Evolutionary conservation across 2,797 vertebrate genomes (phyloP).

Genomic region (Hippopotamyrus pictus): DNA sequence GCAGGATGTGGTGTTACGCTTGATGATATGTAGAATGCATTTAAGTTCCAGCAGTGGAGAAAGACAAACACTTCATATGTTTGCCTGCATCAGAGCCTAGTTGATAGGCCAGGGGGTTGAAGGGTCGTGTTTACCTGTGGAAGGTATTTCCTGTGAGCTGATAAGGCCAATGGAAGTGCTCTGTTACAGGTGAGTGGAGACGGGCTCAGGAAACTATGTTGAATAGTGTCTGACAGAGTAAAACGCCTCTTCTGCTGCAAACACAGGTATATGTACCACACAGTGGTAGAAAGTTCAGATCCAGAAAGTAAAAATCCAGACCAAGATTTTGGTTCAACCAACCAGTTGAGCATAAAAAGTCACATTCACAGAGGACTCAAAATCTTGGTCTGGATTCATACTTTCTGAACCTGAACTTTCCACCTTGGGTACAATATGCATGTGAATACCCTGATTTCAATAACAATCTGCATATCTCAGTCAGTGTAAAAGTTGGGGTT

Average conservation of each 20-base stretch:
- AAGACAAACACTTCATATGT: slow-evolving; percentile 58
- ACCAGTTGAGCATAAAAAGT: background rate
- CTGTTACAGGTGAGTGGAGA: slow-evolving; percentile 93
- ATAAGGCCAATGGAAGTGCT: slow-evolving; percentile 91
- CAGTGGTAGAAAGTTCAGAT: background rate
- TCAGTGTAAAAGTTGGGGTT: background rate
- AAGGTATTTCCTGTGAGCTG: slow-evolving; percentile 90
- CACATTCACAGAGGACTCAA: background rate
- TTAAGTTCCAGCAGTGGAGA: slow-evolving; percentile 50
- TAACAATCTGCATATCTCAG: background rate
- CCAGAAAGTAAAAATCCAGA: background rate
- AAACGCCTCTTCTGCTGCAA: slow-evolving; percentile 14
- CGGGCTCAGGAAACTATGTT: slow-evolving; percentile 70
- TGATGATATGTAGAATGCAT: slow-evolving; percentile 66
- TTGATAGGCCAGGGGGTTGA: slow-evolving; percentile 56
- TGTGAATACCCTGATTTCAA: slow-evolving; percentile 15
- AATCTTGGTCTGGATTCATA: background rate
- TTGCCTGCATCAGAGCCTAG: slow-evolving; percentile 36
- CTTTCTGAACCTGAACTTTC: background rate
- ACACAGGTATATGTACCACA: slow-evolving; percentile 29
- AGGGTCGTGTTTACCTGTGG: slow-evolving; percentile 93
- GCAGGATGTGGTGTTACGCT: slow-evolving; percentile 56
- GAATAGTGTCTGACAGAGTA: slow-evolving; percentile 49
- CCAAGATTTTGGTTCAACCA: background rate
- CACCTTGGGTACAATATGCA: background rate